These are phyloP conservation scores for Hypomecis atomaria DNA, from an alignment of 2,888 invertebrate genomes.

Conservation along the genomic window DNA sequence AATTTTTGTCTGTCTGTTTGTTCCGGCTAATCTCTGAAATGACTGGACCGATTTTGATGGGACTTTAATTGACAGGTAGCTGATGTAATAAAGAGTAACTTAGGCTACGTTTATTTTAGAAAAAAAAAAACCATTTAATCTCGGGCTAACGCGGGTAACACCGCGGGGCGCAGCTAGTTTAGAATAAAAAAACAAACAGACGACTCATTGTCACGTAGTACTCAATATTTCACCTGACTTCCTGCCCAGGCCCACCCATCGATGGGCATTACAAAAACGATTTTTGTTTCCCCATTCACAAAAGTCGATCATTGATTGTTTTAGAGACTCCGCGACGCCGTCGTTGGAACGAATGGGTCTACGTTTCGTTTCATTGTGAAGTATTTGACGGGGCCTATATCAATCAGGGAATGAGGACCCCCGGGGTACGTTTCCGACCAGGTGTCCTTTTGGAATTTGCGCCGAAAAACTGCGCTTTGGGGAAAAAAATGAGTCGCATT, in stretches of 20 bases:
- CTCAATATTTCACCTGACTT: slow-evolving; percentile 67
- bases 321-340: slow-evolving; percentile 82
- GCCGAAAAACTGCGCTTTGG: slow-evolving; percentile 78
- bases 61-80: no score
- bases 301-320: slow-evolving; percentile 82
- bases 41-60: no score
- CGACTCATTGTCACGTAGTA: slow-evolving; percentile 25
- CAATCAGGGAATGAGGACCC: slow-evolving; percentile 76
- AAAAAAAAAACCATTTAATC: no score
- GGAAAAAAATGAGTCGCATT: slow-evolving; percentile 75
- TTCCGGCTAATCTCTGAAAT: no score
- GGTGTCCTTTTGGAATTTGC: slow-evolving; percentile 82
- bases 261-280: slow-evolving; percentile 56
- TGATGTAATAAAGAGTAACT: no score
- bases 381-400: slow-evolving; percentile 76
- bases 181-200: slow-evolving; percentile 7
- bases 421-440: slow-evolving; percentile 83
- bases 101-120: no score
- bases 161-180: no score
- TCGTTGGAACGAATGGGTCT: slow-evolving; percentile 59
- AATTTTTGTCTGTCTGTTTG: no score
- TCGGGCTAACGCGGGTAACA: no score
- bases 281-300: slow-evolving; percentile 81
- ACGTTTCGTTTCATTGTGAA: slow-evolving; percentile 63
- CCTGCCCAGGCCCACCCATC: slow-evolving; percentile 66